Conservation (phyloP, 1,140 invertebrate genomes). For the Penaeus chinensis region DNA sequence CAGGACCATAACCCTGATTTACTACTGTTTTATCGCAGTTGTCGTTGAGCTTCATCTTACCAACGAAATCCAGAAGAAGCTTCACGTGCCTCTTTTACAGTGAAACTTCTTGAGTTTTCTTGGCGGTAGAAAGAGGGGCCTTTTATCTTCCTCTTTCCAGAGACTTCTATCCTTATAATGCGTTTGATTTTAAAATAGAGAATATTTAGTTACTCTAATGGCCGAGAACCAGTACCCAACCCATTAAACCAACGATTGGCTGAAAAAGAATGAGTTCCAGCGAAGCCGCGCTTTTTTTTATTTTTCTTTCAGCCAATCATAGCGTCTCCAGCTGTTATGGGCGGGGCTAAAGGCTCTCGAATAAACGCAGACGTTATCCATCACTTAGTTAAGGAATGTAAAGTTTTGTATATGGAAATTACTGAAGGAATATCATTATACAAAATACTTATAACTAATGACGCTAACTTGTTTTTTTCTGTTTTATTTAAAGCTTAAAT, state of each 20-base stretch:
- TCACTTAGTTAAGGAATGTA: not conserved
- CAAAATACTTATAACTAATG: conserved; percentile 22
- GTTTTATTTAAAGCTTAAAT: not conserved
- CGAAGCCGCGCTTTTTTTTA: not conserved
- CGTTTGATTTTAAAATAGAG: not conserved
- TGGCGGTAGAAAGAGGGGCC: too few relatives aligned
- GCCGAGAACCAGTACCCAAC: conserved; percentile 8
- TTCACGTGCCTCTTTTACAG: too few relatives aligned
- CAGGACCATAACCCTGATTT: too few relatives aligned
- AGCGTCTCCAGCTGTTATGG: conserved; percentile 28
- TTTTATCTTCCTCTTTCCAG: too few relatives aligned
- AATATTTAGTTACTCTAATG: not conserved
- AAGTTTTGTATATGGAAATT: not conserved
- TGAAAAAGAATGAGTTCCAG: not conserved
- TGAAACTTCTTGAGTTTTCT: too few relatives aligned
- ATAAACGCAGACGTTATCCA: not conserved
- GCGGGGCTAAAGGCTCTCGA: conserved; percentile 26
- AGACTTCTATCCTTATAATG: not conserved
- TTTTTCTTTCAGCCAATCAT: conserved; percentile 30
- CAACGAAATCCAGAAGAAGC: too few relatives aligned
- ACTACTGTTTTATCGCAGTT: too few relatives aligned
- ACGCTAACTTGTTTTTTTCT: not conserved
- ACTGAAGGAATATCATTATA: conserved; percentile 2
- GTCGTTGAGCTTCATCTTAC: too few relatives aligned
- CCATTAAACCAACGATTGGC: conserved; percentile 33